A percentile compares a stretch with the other conserved stretches of the same genome.
Evolutionary conservation across 2,888 invertebrate genomes (phyloP).

Genomic region (Oxystoma pomonae): DNA sequence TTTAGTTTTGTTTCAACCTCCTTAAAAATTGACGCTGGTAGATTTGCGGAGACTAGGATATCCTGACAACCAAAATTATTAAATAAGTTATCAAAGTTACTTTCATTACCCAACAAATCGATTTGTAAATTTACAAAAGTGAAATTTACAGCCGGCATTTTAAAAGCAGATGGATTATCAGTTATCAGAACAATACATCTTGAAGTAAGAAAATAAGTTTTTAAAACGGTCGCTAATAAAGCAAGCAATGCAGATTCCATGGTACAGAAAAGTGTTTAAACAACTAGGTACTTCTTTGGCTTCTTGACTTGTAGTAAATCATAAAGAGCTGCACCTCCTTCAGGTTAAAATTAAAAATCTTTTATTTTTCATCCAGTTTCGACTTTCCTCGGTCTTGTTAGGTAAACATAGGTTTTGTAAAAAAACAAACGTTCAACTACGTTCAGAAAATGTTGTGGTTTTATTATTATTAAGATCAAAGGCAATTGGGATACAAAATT

Average conservation of each 20-base stretch:
- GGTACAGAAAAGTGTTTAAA: too few relatives aligned
- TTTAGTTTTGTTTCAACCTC: conserved; percentile 29
- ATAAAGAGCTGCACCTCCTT: too few relatives aligned
- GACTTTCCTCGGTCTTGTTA: too few relatives aligned
- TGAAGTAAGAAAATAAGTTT: conserved; percentile 25
- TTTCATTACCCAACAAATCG: neutral
- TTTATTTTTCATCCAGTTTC: too few relatives aligned
- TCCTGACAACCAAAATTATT: conserved; percentile 34
- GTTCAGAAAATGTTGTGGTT: too few relatives aligned
- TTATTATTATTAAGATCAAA: too few relatives aligned
- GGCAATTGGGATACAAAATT: too few relatives aligned
- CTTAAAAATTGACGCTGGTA: conserved; percentile 25
- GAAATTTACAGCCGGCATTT: conserved; percentile 8
- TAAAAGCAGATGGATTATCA: conserved; percentile 21
- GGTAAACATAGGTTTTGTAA: too few relatives aligned
- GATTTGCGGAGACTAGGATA: conserved; percentile 26
- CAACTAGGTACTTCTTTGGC: too few relatives aligned
- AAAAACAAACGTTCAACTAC: too few relatives aligned
- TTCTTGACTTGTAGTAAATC: too few relatives aligned
- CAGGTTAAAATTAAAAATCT: too few relatives aligned
- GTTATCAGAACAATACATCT: conserved; percentile 27
- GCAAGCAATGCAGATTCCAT: neutral
- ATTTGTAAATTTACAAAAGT: conserved; percentile 21
- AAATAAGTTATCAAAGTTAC: conserved; percentile 23
- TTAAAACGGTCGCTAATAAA: conserved; percentile 8